phyloP scores from a whole-genome alignment of 2,113 vertebrate species.

The Mus pahari region DNA sequence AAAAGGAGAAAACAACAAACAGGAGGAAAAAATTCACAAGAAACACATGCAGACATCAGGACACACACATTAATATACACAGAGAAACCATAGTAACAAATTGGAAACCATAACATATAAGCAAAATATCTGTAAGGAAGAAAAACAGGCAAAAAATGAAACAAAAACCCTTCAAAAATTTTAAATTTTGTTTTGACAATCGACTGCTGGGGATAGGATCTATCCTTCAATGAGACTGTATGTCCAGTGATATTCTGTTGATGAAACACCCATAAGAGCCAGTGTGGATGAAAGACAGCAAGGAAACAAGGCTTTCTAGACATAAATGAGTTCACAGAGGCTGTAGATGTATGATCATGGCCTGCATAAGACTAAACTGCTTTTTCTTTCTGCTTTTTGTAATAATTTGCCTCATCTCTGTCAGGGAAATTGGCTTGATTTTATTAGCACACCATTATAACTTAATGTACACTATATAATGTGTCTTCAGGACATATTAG shows the following conservation, averaged over 20 bases:
- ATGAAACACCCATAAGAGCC: background rate
- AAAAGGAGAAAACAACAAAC: background rate
- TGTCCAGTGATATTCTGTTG: background rate
- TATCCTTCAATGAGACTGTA: background rate
- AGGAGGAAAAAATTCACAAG: background rate
- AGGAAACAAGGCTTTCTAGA: background rate
- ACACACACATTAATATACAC: background rate
- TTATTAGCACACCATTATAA: constrained; percentile 37
- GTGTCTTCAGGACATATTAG: constrained; percentile 16
- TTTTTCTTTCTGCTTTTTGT: background rate
- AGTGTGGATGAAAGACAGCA: background rate
- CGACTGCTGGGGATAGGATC: background rate
- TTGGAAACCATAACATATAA: background rate
- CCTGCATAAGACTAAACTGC: background rate
- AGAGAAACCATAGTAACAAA: background rate
- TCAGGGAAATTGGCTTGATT: background rate
- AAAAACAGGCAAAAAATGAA: background rate
- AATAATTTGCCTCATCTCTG: background rate
- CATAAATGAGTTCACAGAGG: background rate
- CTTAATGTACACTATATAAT: background rate
- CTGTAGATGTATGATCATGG: background rate
- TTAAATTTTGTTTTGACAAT: background rate
- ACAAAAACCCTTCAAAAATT: background rate
- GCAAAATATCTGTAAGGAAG: background rate
- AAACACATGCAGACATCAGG: background rate